These are phyloP conservation scores for Oscheius onirici DNA, from an alignment of 2,888 invertebrate species.

Conservation along the genomic window DNA sequence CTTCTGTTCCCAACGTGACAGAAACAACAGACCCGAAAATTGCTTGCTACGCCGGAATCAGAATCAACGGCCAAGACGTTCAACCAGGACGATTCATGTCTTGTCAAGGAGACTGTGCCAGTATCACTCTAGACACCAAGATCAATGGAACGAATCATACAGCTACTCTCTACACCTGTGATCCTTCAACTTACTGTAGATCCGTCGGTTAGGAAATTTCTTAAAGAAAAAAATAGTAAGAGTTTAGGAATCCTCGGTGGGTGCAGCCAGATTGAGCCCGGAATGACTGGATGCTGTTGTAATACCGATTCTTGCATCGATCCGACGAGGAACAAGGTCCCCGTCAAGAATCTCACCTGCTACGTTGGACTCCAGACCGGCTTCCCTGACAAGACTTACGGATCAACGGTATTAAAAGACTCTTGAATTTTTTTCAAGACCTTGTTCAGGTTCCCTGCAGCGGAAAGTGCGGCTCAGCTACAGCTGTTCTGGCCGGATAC, in stretches of 20 bases:
- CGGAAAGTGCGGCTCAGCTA: conserved; percentile 45
- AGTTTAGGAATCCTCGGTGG: conserved; percentile 33
- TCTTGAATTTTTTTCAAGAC: background rate
- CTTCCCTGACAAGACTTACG: background rate
- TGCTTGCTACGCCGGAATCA: conserved; percentile 47
- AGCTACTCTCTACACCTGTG: conserved; percentile 49
- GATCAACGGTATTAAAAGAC: background rate
- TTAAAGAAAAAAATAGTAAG: conserved; percentile 23
- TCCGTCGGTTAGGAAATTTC: conserved; percentile 26
- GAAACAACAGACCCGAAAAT: conserved; percentile 38
- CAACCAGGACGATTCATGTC: conserved; percentile 30
- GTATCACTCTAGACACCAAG: conserved; percentile 37
- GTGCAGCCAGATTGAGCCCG: conserved; percentile 40
- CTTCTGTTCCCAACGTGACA: conserved; percentile 34
- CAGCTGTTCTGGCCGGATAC: conserved; percentile 37
- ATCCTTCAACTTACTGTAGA: conserved; percentile 44
- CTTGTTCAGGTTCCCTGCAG: conserved; percentile 29
- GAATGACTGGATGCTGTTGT: conserved; percentile 49
- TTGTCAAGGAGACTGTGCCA: conserved; percentile 47
- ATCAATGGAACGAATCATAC: conserved; percentile 32
- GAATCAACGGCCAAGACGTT: conserved; percentile 23
- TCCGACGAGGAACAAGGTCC: conserved; percentile 33
- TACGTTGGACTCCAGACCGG: conserved; percentile 43
- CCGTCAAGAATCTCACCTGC: conserved; percentile 38
- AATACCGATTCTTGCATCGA: conserved; percentile 45